These are phyloP conservation scores for Holothuria glaberrima DNA, from an alignment of 35 echinoderm and acorn worm genomes.

Conservation along the genomic window DNA sequence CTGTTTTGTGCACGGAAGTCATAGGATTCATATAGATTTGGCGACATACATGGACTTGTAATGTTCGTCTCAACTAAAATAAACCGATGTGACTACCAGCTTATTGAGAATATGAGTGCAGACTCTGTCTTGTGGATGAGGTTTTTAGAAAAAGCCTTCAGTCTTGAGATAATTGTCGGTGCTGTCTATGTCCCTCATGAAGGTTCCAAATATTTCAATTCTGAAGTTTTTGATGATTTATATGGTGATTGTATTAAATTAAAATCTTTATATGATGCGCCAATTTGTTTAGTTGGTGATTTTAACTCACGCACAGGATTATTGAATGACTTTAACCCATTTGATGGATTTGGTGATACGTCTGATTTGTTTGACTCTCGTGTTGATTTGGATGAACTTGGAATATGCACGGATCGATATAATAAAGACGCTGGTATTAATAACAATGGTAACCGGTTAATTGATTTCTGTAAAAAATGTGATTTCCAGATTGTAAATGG, in stretches of 20 bases:
- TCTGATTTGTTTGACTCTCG: background rate
- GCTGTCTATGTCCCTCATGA: background rate
- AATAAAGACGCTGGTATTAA: background rate
- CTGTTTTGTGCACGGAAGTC: background rate
- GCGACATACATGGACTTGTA: background rate
- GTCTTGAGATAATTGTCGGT: background rate
- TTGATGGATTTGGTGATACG: background rate
- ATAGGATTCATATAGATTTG: background rate
- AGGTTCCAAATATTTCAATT: background rate
- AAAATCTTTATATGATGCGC: background rate
- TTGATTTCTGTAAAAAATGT: background rate
- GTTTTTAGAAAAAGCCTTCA: background rate
- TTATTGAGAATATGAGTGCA: conserved; percentile 3
- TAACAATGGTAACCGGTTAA: background rate
- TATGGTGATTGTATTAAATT: background rate
- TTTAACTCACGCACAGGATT: background rate
- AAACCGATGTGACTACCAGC: conserved; percentile 12
- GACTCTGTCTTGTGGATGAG: conserved; percentile 14
- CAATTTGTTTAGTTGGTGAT: conserved; percentile 8
- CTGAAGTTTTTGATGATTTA: background rate
- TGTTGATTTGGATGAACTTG: background rate
- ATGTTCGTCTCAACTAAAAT: conserved; percentile 6
- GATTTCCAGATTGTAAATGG: background rate
- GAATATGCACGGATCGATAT: background rate
- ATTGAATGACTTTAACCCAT: background rate